phyloP scores from a whole-genome alignment of 2,113 vertebrate genomes.

The Tychaedon coryphoeus region DNA sequence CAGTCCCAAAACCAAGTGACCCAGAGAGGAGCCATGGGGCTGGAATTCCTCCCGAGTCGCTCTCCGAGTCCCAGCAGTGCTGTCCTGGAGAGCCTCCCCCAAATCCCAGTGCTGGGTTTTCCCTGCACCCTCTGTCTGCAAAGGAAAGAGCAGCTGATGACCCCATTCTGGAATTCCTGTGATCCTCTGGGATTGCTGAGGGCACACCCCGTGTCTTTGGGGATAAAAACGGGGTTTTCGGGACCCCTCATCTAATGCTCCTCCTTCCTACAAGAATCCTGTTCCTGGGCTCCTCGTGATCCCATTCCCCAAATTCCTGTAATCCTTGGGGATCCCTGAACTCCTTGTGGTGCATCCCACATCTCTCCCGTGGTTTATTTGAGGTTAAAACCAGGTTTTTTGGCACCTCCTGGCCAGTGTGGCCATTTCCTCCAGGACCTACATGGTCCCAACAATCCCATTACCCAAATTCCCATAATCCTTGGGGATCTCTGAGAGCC shows the following conservation, averaged over 20 bases:
- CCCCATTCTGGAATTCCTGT: accelerated
- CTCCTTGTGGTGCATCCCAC: not conserved
- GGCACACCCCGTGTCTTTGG: not conserved
- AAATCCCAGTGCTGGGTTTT: not conserved
- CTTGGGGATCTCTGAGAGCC: not conserved
- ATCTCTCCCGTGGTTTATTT: not conserved
- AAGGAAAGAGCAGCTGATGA: not conserved
- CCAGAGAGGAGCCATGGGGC: not conserved
- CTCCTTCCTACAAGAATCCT: not conserved
- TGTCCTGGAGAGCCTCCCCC: not conserved
- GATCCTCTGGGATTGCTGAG: not conserved
- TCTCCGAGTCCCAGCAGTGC: accelerated
- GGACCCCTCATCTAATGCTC: not conserved
- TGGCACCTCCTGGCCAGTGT: not conserved
- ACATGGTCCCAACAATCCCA: not conserved
- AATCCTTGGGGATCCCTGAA: not conserved
- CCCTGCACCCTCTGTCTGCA: not conserved
- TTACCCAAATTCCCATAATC: not conserved
- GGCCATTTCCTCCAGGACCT: not conserved
- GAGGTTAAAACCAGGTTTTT: not conserved
- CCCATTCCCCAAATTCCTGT: not conserved
- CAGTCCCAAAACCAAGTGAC: not conserved
- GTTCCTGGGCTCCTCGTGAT: not conserved
- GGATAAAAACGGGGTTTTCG: not conserved
- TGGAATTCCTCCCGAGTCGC: not conserved